These are phyloP conservation scores for Drosophila mojavensis DNA, from an alignment of 1,140 invertebrate genomes.

Conservation along the genomic window DNA sequence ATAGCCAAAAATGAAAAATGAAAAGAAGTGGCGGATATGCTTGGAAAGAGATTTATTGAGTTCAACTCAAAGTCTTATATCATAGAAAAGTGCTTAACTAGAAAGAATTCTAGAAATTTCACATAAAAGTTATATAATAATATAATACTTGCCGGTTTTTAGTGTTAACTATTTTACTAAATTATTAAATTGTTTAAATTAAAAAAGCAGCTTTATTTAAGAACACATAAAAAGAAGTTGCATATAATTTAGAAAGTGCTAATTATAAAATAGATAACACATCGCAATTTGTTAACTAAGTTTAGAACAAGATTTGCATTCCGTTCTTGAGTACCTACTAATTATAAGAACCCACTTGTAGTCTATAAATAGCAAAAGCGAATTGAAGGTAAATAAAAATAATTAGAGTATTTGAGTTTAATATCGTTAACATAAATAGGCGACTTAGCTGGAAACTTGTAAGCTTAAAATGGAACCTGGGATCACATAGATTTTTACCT, in stretches of 20 bases:
- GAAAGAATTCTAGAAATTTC: neutral
- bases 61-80: neutral
- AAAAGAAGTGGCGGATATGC: conserved; percentile 21
- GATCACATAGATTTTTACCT: neutral
- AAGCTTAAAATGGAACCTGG: neutral
- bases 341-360: neutral
- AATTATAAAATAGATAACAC: neutral
- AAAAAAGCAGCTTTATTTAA: too few relatives aligned
- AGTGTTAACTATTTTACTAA: too few relatives aligned
- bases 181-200: too few relatives aligned
- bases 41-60: neutral
- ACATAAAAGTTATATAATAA: too few relatives aligned
- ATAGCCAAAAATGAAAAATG: conserved; percentile 33
- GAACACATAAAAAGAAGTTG: neutral
- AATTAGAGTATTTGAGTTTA: neutral
- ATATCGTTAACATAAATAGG: neutral
- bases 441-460: neutral
- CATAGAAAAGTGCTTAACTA: too few relatives aligned
- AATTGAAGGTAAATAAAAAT: neutral
- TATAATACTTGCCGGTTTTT: too few relatives aligned
- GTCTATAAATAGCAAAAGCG: conserved; percentile 12
- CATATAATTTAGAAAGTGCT: too few relatives aligned
- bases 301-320: neutral
- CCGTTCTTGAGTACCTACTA: neutral
- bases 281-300: neutral